Conservation (phyloP, 2,888 invertebrate species). For the Drosophila seclusa region DNA sequence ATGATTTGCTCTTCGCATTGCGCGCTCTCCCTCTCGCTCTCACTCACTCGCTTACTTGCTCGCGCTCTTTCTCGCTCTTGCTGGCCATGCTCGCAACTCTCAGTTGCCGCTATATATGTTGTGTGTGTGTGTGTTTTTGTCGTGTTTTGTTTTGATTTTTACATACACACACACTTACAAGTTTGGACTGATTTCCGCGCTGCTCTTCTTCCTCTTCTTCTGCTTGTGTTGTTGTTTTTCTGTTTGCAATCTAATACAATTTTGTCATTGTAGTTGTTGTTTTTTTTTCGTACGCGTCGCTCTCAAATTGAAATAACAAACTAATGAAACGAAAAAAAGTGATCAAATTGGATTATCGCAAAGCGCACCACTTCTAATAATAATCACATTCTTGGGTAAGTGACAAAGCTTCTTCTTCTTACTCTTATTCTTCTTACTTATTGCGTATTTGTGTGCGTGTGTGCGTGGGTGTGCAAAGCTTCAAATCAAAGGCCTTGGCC, state of each 20-base stretch:
- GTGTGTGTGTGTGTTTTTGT: constrained; percentile 58
- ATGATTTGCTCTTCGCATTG: constrained; percentile 33
- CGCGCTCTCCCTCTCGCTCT: constrained; percentile 2
- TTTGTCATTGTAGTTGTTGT: constrained; percentile 54
- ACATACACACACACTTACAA: constrained; percentile 44
- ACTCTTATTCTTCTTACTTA: constrained; percentile 5
- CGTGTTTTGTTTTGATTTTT: constrained; percentile 79
- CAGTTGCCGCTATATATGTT: constrained; percentile 9
- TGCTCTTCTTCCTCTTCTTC: constrained; percentile 35
- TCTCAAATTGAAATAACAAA: constrained; percentile 51
- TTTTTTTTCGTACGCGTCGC: constrained; percentile 33
- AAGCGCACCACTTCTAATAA: constrained; percentile 38
- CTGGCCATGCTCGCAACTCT: constrained; percentile 41
- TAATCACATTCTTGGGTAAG: constrained; percentile 42
- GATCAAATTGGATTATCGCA: constrained; percentile 77
- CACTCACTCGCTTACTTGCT: constrained; percentile 4
- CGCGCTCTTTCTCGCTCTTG: constrained; percentile 9
- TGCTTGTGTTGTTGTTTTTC: constrained; percentile 32
- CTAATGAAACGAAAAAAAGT: constrained; percentile 56
- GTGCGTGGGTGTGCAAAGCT: constrained; percentile 37
- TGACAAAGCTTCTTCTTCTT: constrained; percentile 26
- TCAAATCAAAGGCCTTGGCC: constrained; percentile 44
- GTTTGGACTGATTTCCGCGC: constrained; percentile 64
- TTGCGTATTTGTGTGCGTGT: not conserved
- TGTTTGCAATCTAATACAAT: constrained; percentile 70